These are phyloP conservation scores for Eristalis arbustorum DNA, from an alignment of 2,888 invertebrate genomes.

Conservation along the genomic window DNA sequence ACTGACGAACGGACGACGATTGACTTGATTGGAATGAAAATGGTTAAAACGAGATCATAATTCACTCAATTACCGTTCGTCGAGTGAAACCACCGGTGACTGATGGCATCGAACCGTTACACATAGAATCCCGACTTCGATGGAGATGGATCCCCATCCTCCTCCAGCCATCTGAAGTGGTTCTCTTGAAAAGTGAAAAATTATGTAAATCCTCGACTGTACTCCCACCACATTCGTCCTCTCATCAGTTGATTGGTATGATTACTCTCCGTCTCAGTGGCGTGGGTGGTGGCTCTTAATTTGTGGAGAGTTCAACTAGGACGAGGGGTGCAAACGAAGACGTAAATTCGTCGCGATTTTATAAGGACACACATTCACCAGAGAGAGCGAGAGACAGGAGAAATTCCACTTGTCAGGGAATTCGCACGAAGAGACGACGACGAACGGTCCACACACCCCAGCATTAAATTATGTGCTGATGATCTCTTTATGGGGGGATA, in stretches of 20 bases:
- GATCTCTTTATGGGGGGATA: slow-evolving; percentile 44
- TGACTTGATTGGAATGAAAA: slow-evolving; percentile 67
- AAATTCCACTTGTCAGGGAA: slow-evolving; percentile 42
- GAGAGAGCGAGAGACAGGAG: not conserved
- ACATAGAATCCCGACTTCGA: not conserved
- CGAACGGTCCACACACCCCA: slow-evolving; percentile 16
- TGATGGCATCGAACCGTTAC: slow-evolving; percentile 55
- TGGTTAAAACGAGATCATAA: slow-evolving; percentile 69
- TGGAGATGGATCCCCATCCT: too few relatives aligned
- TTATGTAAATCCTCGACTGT: slow-evolving; percentile 27
- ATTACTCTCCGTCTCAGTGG: not conserved
- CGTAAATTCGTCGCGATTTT: slow-evolving; percentile 18
- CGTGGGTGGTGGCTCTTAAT: slow-evolving; percentile 22
- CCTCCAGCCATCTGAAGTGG: slow-evolving; percentile 3
- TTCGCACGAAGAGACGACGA: slow-evolving; percentile 16
- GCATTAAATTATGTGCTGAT: slow-evolving; percentile 45
- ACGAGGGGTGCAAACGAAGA: not conserved
- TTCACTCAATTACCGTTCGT: slow-evolving; percentile 67
- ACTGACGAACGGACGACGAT: slow-evolving; percentile 42
- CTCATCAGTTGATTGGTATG: slow-evolving; percentile 37
- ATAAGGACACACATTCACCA: slow-evolving; percentile 38
- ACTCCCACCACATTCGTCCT: not conserved
- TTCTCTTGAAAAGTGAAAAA: slow-evolving; percentile 2
- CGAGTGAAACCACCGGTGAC: slow-evolving; percentile 50
- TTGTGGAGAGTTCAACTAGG: slow-evolving; percentile 34